These are phyloP conservation scores for Eupithecia pulchellata DNA, from an alignment of 2,888 invertebrate species.

Conservation along the genomic window DNA sequence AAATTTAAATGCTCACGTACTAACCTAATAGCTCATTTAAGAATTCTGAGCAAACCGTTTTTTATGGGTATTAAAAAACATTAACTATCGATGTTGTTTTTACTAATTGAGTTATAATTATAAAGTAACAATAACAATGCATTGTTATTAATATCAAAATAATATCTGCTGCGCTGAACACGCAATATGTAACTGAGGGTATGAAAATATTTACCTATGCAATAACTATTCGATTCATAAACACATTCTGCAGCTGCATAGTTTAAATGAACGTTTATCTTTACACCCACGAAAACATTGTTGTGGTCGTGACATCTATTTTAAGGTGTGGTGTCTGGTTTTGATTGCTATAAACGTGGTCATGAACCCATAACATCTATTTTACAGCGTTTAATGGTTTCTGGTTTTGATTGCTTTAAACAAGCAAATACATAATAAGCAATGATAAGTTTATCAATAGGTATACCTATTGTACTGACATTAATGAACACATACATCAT, in stretches of 20 bases:
- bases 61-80: too few relatives aligned
- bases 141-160: neutral
- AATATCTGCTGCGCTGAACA: neutral
- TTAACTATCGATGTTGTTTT: too few relatives aligned
- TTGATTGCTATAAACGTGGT: too few relatives aligned
- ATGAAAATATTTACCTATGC: neutral
- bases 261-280: neutral
- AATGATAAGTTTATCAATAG: neutral
- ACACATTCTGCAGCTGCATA: neutral
- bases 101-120: too few relatives aligned
- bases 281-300: conserved; percentile 4
- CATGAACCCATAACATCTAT: too few relatives aligned
- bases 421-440: neutral
- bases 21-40: neutral
- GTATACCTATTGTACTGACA: conserved; percentile 1
- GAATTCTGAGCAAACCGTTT: too few relatives aligned
- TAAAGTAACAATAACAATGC: too few relatives aligned
- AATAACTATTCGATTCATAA: neutral
- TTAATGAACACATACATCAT: neutral
- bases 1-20: neutral
- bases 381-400: neutral
- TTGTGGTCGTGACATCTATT: too few relatives aligned
- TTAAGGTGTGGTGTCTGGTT: too few relatives aligned
- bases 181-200: neutral
- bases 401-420: conserved; percentile 4